phyloP scores from a whole-genome alignment of 2,888 invertebrate genomes.

The Eupithecia inturbata region DNA sequence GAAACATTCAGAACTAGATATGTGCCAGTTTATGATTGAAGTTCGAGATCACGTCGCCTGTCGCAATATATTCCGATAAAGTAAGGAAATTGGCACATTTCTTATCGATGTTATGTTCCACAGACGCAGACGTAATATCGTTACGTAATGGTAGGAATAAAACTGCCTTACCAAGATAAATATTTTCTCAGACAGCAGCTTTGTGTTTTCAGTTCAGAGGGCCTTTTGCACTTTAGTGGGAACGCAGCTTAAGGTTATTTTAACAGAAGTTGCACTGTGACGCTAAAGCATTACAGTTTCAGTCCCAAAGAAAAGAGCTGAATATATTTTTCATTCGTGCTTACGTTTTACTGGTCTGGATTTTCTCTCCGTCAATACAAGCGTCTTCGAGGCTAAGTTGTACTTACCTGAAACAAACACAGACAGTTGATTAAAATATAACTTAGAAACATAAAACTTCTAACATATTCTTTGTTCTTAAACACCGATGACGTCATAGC shows the following conservation, averaged over 20 bases:
- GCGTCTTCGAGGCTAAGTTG: neutral
- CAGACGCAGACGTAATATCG: slow-evolving; percentile 4
- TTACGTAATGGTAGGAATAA: neutral
- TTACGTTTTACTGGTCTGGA: slow-evolving; percentile 3
- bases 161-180: neutral
- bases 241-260: neutral
- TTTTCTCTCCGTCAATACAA: neutral
- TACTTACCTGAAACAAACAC: slow-evolving; percentile 44
- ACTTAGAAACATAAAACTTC: neutral
- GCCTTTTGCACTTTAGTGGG: neutral
- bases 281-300: neutral
- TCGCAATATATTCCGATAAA: slow-evolving; percentile 34
- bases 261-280: neutral
- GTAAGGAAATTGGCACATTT: slow-evolving; percentile 33
- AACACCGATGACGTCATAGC: too few relatives aligned
- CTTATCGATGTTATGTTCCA: slow-evolving; percentile 24
- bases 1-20: neutral
- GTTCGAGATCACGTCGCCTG: slow-evolving; percentile 7
- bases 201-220: neutral
- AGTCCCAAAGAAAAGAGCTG: neutral
- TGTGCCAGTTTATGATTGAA: neutral
- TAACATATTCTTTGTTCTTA: neutral
- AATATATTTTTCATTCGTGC: neutral
- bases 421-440: neutral
- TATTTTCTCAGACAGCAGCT: neutral